A percentile compares a stretch with the other conserved stretches of the same genome.
Evolutionary conservation across 2,888 invertebrate genomes (phyloP).

Genomic region (Dryobotodes eremita): DNA sequence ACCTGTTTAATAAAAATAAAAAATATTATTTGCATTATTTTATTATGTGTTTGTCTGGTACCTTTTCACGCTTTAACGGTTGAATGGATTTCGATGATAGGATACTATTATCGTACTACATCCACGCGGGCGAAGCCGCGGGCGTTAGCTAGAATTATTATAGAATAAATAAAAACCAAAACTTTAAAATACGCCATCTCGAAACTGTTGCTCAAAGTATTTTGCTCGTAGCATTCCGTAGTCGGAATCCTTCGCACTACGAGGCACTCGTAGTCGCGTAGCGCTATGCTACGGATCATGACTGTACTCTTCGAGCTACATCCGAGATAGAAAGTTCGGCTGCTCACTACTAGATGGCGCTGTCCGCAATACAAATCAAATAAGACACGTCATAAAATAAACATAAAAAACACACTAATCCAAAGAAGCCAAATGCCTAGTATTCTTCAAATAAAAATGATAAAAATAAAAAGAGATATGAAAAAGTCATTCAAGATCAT

Average conservation of each 20-base stretch:
- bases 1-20: too few relatives aligned
- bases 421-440: not conserved
- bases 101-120: too few relatives aligned
- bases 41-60: too few relatives aligned
- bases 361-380: not conserved
- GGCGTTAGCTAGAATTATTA: too few relatives aligned
- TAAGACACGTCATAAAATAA: too few relatives aligned
- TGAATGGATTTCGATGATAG: too few relatives aligned
- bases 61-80: too few relatives aligned
- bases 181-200: slow-evolving; percentile 45
- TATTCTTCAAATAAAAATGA: not conserved
- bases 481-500: not conserved
- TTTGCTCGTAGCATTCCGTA: slow-evolving; percentile 13
- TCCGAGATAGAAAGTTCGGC: not conserved
- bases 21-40: too few relatives aligned
- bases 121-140: too few relatives aligned
- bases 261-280: not conserved
- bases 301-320: not conserved
- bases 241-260: not conserved
- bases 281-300: not conserved
- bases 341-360: slow-evolving; percentile 45
- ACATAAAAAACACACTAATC: not conserved
- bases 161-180: too few relatives aligned
- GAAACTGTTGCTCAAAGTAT: slow-evolving; percentile 2
- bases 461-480: not conserved